phyloP scores from a whole-genome alignment of 2,888 invertebrate genomes.

The Luffia ferchaultella region DNA sequence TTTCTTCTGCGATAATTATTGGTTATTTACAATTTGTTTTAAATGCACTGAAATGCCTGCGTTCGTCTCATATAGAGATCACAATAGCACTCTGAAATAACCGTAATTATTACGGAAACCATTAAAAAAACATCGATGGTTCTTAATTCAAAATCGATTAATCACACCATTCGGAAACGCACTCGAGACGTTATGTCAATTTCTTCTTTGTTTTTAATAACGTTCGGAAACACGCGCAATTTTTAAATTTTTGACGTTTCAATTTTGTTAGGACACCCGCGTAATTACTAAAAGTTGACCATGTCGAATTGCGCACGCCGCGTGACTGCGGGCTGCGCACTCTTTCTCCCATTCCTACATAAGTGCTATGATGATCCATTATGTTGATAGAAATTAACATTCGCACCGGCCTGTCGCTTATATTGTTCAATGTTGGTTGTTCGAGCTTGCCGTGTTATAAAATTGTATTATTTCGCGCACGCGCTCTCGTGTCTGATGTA shows the following conservation, averaged over 20 bases:
- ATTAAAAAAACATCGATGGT: too few relatives aligned
- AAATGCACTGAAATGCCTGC: too few relatives aligned
- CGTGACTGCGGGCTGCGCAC: constrained; percentile 51
- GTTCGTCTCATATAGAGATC: too few relatives aligned
- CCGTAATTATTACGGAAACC: too few relatives aligned
- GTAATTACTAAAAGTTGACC: constrained; percentile 55
- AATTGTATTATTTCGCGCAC: not conserved
- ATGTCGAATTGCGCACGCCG: constrained; percentile 59
- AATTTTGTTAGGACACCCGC: constrained; percentile 12
- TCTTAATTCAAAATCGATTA: too few relatives aligned
- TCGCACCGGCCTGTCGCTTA: constrained; percentile 17
- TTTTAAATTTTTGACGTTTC: not conserved
- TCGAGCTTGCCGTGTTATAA: not conserved
- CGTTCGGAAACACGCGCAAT: constrained; percentile 25
- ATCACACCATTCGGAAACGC: too few relatives aligned
- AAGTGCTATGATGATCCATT: constrained; percentile 40
- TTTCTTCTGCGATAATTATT: too few relatives aligned
- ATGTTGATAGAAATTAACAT: constrained; percentile 41
- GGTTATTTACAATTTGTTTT: too few relatives aligned
- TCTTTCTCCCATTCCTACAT: constrained; percentile 64
- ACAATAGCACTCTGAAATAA: too few relatives aligned
- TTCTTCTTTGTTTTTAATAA: too few relatives aligned
- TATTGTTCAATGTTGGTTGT: not conserved
- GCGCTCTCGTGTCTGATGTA: not conserved
- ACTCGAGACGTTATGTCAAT: too few relatives aligned